Conservation (phyloP, 2,888 invertebrate genomes). For the Aphodius granarius region DNA sequence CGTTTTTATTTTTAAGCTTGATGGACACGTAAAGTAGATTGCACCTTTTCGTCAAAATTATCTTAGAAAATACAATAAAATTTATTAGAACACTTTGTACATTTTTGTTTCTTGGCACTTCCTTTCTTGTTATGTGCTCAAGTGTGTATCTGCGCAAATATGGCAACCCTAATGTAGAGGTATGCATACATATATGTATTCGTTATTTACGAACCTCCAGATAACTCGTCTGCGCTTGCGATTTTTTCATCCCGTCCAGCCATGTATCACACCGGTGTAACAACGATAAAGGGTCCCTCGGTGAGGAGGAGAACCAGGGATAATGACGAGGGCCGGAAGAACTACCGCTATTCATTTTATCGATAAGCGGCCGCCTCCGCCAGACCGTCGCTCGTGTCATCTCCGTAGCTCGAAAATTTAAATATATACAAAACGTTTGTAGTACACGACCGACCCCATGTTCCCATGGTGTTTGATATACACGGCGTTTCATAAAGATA, state of each 20-base stretch:
- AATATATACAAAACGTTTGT: constrained; percentile 25
- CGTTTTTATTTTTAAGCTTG: too few relatives aligned
- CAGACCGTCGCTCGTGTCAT: constrained; percentile 34
- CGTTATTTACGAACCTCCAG: constrained; percentile 41
- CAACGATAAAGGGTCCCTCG: constrained; percentile 42
- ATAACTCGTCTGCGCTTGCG: constrained; percentile 34
- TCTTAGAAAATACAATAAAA: too few relatives aligned
- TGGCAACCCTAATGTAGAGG: too few relatives aligned
- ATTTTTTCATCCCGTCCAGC: constrained; percentile 39
- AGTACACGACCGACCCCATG: neutral
- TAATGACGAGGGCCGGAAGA: constrained; percentile 43
- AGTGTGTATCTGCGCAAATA: too few relatives aligned
- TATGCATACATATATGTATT: constrained; percentile 26
- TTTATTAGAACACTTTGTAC: too few relatives aligned
- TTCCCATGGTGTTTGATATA: neutral
- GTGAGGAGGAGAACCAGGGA: constrained; percentile 34
- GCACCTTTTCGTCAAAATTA: too few relatives aligned
- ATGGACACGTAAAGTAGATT: too few relatives aligned
- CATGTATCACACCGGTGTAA: constrained; percentile 38
- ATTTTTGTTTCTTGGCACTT: too few relatives aligned
- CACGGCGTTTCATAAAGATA: neutral
- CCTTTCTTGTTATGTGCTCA: too few relatives aligned
- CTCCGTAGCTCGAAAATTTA: constrained; percentile 29
- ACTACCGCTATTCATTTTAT: constrained; percentile 46
- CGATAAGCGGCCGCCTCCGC: constrained; percentile 36